phyloP scores from a whole-genome alignment of 30 jellyfish, hydroid and myxozoan genomes.

The Hydractinia symbiolongicarpus region DNA sequence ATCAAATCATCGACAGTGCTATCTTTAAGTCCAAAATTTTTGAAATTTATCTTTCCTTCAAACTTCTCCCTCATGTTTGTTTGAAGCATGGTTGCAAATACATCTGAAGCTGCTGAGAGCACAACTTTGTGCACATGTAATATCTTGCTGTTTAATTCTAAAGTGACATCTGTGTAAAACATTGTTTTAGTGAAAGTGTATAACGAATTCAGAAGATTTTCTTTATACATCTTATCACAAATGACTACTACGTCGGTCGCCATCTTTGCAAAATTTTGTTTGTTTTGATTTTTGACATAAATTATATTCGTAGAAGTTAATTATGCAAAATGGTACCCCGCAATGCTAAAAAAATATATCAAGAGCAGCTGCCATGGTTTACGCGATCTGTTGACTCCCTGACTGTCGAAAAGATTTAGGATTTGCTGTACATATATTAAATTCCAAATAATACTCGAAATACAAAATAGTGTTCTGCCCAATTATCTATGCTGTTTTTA shows the following conservation, averaged over 20 bases:
- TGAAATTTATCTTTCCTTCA: constrained; percentile 62
- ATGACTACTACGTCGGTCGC: background rate
- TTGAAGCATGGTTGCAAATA: constrained; percentile 68
- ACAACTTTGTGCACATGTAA: constrained; percentile 66
- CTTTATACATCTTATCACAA: constrained; percentile 4
- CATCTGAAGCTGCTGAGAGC: constrained; percentile 83
- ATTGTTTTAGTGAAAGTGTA: background rate
- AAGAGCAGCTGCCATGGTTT: no score
- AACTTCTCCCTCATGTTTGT: constrained; percentile 69
- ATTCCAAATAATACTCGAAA: no score
- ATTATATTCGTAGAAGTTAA: background rate
- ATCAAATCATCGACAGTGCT: constrained; percentile 44
- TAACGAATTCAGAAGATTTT: constrained; percentile 2
- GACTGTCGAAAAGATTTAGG: no score
- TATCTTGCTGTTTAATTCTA: constrained; percentile 22
- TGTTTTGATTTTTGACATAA: constrained; percentile 11
- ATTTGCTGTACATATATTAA: no score
- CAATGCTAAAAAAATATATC: no score
- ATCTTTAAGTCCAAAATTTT: constrained; percentile 41
- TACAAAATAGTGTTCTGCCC: no score
- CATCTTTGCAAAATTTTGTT: constrained; percentile 4
- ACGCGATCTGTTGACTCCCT: no score
- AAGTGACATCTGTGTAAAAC: constrained; percentile 62
- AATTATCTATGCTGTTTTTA: no score
- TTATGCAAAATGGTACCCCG: no score